Evolutionary conservation across 2,797 vertebrate genomes (phyloP), one percentile per base, ranked within the genome.

Genomic region (Sternotherus odoratus): DNA sequence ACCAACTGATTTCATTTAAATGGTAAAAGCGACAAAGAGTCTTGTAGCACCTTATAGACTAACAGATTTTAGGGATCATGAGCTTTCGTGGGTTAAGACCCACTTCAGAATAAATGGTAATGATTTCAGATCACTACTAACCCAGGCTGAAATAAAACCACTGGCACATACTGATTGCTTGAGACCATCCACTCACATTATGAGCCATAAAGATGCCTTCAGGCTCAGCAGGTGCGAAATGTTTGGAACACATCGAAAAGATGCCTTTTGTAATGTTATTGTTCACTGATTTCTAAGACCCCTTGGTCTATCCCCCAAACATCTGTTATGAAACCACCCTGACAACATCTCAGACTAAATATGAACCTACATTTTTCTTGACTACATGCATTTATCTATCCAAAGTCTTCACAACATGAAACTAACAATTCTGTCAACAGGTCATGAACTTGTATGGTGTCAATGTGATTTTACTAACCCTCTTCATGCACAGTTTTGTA

Each of bases 401-500:
- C 12, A 69, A 49, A 30, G 0, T 81, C 53, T 82, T 90, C 79
- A 82, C 63, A 86, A 86, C 39, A 86, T 4, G 4, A 51, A 90
- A 66, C 66, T 89, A 60, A 74, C 66, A 82, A 66, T 1, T 0
- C 48, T 56, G 74, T 46, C 2, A 0, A 79, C 33, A 75, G 75
- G 24, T 21, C 60, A 26, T 36, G 75, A 26, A 43, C 3, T 30
- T 82, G 30, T 57, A 50, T 23, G 46, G 39, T 43, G 9, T 77
- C 69, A 50, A 79, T 91, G 83, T 78, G 69, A 88, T 91, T 92
- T 89, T 43, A 63, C 43, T 88, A 88, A 88, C 83, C 39, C 74
- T 39, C 78, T 91, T 90, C 90, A 89, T 86, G 85, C 86, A 49
- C 80, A 82, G 83, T 23, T 51, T 87, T 92, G 78, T 60, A 92